phyloP scores from a whole-genome alignment of 2,113 vertebrate genomes.

The Grammomys surdaster region DNA sequence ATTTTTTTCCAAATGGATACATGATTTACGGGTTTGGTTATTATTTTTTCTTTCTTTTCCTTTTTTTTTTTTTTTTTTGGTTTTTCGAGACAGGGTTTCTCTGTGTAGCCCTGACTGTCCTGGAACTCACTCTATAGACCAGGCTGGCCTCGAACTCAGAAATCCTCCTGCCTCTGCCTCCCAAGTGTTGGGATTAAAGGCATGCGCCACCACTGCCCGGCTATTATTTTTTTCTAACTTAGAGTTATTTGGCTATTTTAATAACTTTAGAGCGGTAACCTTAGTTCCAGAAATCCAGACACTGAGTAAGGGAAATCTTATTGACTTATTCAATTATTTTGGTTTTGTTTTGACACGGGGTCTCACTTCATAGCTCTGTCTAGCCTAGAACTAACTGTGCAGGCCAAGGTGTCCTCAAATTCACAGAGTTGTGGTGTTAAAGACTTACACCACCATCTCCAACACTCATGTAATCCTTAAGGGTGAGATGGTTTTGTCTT shows the following conservation, averaged over 20 bases:
- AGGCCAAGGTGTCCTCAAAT: not conserved
- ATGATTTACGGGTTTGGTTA: not conserved
- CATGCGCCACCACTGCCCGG: no score
- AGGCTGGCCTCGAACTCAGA: no score
- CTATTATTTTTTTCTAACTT: not conserved
- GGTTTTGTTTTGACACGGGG: not conserved
- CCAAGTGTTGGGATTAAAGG: no score
- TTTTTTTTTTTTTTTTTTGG: no score
- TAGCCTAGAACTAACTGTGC: not conserved
- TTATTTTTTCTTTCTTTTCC: no score
- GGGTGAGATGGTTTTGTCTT: not conserved
- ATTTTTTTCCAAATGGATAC: no score
- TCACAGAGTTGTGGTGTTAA: not conserved
- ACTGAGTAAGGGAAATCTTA: not conserved
- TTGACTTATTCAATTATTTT: not conserved
- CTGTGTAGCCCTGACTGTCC: no score
- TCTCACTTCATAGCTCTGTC: not conserved
- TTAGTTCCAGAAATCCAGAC: not conserved
- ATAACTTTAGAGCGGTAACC: not conserved
- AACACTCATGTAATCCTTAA: not conserved
- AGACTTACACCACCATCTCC: not conserved
- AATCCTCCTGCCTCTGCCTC: no score
- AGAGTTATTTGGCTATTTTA: slow-evolving; percentile 21
- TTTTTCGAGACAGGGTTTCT: no score
- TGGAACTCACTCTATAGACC: no score